phyloP scores from a whole-genome alignment of 2,888 invertebrate species.

The Protonemura montana region DNA sequence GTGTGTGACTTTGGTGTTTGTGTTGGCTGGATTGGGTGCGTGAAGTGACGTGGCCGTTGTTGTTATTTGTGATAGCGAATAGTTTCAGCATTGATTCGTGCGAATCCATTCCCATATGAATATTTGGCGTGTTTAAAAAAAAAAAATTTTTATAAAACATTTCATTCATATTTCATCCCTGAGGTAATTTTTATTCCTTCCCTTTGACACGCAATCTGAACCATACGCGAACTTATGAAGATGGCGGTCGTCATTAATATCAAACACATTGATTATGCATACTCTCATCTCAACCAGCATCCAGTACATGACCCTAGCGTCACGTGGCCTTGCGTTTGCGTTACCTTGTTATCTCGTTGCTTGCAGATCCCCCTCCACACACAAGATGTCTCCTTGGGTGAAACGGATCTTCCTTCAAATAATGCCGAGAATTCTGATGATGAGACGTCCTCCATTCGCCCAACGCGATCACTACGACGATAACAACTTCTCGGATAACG shows the following conservation, averaged over 20 bases:
- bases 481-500: slow-evolving; percentile 79
- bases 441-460: slow-evolving; percentile 88
- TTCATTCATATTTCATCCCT: no score
- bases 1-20: no score
- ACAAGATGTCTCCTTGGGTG: slow-evolving; percentile 92
- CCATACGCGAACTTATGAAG: neutral
- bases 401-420: slow-evolving; percentile 88
- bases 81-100: no score
- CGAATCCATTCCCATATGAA: no score
- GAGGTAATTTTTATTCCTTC: neutral
- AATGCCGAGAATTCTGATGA: slow-evolving; percentile 90
- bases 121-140: no score
- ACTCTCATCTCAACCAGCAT: neutral
- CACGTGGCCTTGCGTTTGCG: neutral
- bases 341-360: slow-evolving; percentile 43
- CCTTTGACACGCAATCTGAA: neutral
- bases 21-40: no score
- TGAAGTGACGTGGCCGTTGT: no score
- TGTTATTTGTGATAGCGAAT: no score
- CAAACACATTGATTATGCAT: neutral
- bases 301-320: neutral
- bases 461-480: slow-evolving; percentile 78
- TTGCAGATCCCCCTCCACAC: slow-evolving; percentile 86
- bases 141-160: no score
- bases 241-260: neutral